Percentiles rank a stretch among this genome's conserved stretches.
Conservation (phyloP, 2,888 invertebrate species). For the Ectemnius continuus region DNA sequence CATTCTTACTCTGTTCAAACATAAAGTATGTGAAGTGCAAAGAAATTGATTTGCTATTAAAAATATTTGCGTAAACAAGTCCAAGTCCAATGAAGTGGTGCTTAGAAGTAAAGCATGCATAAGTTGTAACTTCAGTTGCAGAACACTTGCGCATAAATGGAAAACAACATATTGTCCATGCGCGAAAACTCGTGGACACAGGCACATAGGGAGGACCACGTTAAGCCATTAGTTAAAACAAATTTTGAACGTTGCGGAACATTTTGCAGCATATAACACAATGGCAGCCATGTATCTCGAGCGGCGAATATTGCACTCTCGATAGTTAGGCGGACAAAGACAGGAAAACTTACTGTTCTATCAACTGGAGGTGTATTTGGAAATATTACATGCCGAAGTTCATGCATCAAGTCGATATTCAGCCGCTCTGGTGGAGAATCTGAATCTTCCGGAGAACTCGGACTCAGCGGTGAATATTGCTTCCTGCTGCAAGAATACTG, state of each 20-base stretch:
- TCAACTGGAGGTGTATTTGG: conserved; percentile 82
- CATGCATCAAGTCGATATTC: conserved; percentile 84
- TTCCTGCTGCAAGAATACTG: conserved; percentile 65
- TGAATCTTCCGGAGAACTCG: conserved; percentile 79
- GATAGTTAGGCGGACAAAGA: not conserved
- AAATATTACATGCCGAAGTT: conserved; percentile 82
- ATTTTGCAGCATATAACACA: too few relatives aligned
- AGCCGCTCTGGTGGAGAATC: conserved; percentile 76
- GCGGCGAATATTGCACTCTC: not conserved
- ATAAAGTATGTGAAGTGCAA: too few relatives aligned
- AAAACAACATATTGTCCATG: conserved; percentile 21
- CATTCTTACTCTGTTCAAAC: conserved; percentile 47
- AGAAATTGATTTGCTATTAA: too few relatives aligned
- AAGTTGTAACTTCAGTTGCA: conserved; percentile 6
- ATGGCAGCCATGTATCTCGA: too few relatives aligned
- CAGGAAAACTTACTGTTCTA: conserved; percentile 81
- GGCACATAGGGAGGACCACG: conserved; percentile 10
- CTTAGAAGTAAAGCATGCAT: conserved; percentile 25
- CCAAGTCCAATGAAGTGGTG: too few relatives aligned
- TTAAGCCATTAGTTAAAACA: too few relatives aligned
- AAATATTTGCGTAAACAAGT: too few relatives aligned
- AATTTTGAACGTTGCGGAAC: too few relatives aligned
- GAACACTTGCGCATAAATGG: conserved; percentile 7
- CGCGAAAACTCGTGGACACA: conserved; percentile 6
- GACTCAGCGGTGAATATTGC: conserved; percentile 79